phyloP scores from a whole-genome alignment of 2,797 vertebrate genomes.

The Chrysocyon brachyurus region DNA sequence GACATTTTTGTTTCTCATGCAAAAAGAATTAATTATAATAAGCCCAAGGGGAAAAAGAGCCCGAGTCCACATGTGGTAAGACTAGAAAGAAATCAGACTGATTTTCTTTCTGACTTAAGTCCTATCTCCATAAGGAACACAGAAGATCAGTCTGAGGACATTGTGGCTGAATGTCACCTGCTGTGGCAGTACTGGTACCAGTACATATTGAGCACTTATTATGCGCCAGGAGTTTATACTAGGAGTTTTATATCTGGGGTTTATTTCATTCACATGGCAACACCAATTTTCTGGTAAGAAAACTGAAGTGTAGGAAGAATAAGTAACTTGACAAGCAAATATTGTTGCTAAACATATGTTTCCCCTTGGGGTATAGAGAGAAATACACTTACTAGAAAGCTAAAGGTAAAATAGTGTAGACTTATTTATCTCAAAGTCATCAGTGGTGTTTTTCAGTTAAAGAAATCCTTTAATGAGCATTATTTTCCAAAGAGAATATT shows the following conservation, averaged over 20 bases:
- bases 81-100: background rate
- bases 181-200: background rate
- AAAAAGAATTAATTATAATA: background rate
- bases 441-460: background rate
- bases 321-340: background rate
- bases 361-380: too few relatives aligned
- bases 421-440: background rate
- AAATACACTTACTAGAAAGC: background rate
- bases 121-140: background rate
- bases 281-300: background rate
- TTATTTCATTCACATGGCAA: background rate
- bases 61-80: background rate
- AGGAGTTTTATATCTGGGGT: background rate
- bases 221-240: background rate
- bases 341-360: background rate
- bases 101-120: background rate
- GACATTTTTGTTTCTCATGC: background rate
- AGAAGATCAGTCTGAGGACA: background rate
- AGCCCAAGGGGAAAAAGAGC: too few relatives aligned
- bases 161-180: background rate
- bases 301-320: background rate
- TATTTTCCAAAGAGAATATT: background rate
- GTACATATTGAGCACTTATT: rapidly evolving
- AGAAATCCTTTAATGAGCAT: background rate
- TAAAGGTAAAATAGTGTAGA: background rate